These are phyloP conservation scores for Halcyon chelicuti DNA, from an alignment of 2,797 vertebrate genomes.

Conservation along the genomic window DNA sequence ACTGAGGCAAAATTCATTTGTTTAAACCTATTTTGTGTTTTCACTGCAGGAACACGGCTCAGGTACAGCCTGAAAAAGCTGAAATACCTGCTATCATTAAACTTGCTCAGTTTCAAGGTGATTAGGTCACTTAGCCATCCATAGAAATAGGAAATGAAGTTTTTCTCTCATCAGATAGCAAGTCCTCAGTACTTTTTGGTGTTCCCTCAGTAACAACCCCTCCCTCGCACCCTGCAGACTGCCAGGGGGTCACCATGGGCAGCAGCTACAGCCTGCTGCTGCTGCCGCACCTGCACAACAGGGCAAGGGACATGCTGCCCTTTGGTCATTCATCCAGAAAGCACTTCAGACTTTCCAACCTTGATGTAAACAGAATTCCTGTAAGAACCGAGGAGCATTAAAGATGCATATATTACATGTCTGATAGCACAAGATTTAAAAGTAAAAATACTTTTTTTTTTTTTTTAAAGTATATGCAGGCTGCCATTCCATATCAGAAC, in stretches of 20 bases:
- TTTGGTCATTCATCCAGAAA: not conserved
- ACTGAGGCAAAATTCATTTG: not conserved
- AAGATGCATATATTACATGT: not conserved
- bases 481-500: not conserved
- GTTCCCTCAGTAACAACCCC: not conserved
- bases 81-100: not conserved
- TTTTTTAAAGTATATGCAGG: not conserved
- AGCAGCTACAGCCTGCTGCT: not conserved
- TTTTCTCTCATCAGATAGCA: not conserved
- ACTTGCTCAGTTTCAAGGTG: not conserved
- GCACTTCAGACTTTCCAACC: not conserved
- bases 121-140: not conserved
- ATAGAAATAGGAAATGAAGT: not conserved
- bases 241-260: too few species aligned
- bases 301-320: not conserved
- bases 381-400: not conserved
- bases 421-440: not conserved
- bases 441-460: not conserved
- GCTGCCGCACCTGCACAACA: rapidly evolving
- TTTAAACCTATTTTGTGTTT: not conserved
- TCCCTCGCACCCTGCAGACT: rapidly evolving
- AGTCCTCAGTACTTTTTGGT: not conserved
- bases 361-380: not conserved
- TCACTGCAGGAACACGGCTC: not conserved
- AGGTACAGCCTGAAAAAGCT: not conserved